Conservation (phyloP, 92 coral and sea anemone species). For the Zoanthus sociatus region DNA sequence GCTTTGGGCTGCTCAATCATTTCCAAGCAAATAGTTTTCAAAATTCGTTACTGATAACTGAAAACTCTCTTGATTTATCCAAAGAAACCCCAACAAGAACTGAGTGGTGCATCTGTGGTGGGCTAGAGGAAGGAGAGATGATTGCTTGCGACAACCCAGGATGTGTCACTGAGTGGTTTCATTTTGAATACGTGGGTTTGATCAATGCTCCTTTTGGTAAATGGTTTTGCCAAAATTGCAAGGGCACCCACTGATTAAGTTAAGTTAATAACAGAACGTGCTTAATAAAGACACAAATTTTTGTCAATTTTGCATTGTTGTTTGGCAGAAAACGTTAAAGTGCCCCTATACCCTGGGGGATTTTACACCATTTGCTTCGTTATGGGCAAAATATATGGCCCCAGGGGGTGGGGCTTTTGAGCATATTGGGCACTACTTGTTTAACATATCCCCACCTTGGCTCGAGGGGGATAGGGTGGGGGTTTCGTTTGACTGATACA, state of each 20-base stretch:
- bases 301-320: conserved; percentile 30
- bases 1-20: conserved; percentile 31
- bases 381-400: conserved; percentile 44
- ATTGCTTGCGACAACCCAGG: conserved; percentile 31
- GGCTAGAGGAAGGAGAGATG: conserved; percentile 34
- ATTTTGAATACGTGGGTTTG: conserved; percentile 9
- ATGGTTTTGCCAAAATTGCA: conserved; percentile 30
- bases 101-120: conserved; percentile 43
- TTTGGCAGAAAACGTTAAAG: conserved; percentile 23
- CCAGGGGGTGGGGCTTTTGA: conserved; percentile 46
- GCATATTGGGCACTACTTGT: conserved; percentile 46
- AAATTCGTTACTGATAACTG: conserved; percentile 28
- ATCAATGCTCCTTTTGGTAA: conserved; percentile 33
- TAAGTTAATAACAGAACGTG: conserved; percentile 26
- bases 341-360: conserved; percentile 47
- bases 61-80: conserved; percentile 11
- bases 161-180: conserved; percentile 27
- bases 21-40: conserved; percentile 22
- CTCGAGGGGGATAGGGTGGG: conserved; percentile 43
- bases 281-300: conserved; percentile 24
- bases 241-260: conserved; percentile 20
- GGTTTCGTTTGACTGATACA: conserved; percentile 29
- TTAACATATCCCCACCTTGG: conserved; percentile 38
- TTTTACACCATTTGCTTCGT: conserved; percentile 40
- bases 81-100: conserved; percentile 23